Conservation (phyloP, 2,888 invertebrate genomes). For the Acrobasis repandana region DNA sequence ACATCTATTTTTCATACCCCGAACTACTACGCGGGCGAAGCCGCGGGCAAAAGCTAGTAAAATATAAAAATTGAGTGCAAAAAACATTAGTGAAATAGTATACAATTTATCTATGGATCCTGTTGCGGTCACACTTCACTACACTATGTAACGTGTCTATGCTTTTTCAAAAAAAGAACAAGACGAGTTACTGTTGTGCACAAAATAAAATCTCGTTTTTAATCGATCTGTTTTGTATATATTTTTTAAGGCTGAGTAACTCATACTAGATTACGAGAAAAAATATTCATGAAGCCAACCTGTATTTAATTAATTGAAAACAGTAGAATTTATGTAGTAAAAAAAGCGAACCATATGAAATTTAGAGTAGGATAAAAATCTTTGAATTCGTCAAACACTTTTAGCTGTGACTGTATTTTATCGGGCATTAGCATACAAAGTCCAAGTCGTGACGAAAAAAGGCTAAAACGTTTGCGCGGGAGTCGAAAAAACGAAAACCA, state of each 20-base stretch:
- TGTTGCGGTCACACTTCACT: constrained; percentile 27
- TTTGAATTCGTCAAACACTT: constrained; percentile 3
- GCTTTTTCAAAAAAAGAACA: constrained; percentile 28
- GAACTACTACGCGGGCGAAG: too few species aligned
- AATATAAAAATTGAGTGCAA: neutral
- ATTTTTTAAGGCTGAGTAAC: too few species aligned
- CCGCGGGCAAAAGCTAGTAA: neutral
- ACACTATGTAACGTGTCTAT: constrained; percentile 21
- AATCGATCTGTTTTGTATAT: neutral
- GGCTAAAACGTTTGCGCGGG: constrained; percentile 35
- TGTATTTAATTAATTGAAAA: too few species aligned
- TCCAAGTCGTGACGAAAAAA: constrained; percentile 60
- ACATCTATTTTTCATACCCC: too few species aligned
- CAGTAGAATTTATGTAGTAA: too few species aligned
- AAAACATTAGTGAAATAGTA: neutral
- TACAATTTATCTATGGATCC: constrained; percentile 12
- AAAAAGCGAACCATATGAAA: too few species aligned
- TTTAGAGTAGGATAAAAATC: too few species aligned
- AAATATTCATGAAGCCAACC: too few species aligned
- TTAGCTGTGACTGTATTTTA: constrained; percentile 32
- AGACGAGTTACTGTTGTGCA: constrained; percentile 4
- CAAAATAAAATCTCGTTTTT: neutral
- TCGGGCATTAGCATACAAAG: constrained; percentile 66
- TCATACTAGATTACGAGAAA: too few species aligned
- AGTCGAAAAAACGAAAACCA: constrained; percentile 44